phyloP scores from a whole-genome alignment of 2,888 invertebrate genomes.

The Eupithecia subumbrata region DNA sequence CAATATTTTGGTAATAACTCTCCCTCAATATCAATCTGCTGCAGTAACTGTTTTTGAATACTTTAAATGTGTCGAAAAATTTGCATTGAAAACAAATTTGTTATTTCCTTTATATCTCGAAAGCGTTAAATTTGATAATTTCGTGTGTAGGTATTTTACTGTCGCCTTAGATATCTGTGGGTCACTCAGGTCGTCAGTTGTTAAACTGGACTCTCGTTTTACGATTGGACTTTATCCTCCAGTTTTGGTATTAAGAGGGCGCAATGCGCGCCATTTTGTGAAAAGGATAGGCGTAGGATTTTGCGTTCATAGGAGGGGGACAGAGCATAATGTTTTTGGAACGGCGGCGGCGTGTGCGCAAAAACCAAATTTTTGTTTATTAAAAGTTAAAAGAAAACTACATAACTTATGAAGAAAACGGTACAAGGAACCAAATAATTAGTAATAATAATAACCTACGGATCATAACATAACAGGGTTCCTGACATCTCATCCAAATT shows the following conservation, averaged over 20 bases:
- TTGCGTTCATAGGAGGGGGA: too few relatives aligned
- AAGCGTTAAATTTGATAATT: slow-evolving; percentile 8
- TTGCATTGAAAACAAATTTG: slow-evolving; percentile 33
- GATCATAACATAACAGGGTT: too few relatives aligned
- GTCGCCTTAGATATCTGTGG: slow-evolving; percentile 15
- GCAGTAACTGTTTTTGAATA: background rate
- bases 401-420: too few relatives aligned
- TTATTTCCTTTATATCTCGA: slow-evolving; percentile 3
- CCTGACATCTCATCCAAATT: too few relatives aligned
- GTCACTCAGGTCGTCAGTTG: slow-evolving; percentile 21
- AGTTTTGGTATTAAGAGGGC: background rate
- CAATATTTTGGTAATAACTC: slow-evolving; percentile 21
- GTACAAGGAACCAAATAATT: too few relatives aligned
- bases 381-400: too few relatives aligned
- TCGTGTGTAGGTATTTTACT: slow-evolving; percentile 10
- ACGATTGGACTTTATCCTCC: background rate
- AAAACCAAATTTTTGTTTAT: too few relatives aligned
- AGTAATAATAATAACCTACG: too few relatives aligned
- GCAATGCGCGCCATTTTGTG: too few relatives aligned
- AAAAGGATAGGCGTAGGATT: too few relatives aligned
- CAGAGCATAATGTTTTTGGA: too few relatives aligned
- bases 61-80: slow-evolving; percentile 8
- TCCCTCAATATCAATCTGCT: background rate
- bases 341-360: too few relatives aligned
- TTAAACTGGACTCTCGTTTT: slow-evolving; percentile 15